Conservation (phyloP, 2,797 vertebrate species). For the Scyliorhinus canicula region DNA sequence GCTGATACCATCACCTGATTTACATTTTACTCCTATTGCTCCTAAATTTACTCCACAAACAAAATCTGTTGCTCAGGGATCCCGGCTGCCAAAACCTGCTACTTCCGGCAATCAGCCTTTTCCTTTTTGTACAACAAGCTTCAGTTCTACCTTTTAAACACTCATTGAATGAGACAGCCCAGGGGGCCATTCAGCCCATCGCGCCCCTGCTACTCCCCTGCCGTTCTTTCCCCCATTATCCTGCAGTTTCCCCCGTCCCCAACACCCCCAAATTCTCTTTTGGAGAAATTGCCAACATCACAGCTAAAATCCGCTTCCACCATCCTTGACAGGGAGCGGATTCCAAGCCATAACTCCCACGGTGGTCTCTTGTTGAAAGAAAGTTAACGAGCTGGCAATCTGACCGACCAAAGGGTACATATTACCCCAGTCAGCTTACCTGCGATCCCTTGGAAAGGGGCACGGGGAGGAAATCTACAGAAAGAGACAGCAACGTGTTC, state of each 20-base stretch:
- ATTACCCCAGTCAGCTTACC: neutral
- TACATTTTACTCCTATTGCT: too few species aligned
- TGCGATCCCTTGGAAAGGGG: neutral
- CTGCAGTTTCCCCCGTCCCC: neutral
- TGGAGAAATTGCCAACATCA: too few species aligned
- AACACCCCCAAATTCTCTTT: neutral
- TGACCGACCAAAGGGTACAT: neutral
- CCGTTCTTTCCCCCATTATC: neutral
- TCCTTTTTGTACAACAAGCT: neutral
- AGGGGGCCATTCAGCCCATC: neutral
- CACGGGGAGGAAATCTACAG: neutral
- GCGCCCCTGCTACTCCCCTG: neutral
- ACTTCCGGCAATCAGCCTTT: neutral
- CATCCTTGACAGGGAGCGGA: too few species aligned
- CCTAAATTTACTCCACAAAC: neutral
- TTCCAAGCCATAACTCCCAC: neutral
- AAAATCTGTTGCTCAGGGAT: neutral
- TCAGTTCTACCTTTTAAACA: neutral
- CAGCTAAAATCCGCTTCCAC: neutral
- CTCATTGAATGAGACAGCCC: too few species aligned
- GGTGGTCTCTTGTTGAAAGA: neutral
- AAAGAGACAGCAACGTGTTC: neutral
- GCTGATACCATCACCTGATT: neutral
- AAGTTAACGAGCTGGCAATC: neutral
- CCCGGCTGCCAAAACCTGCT: neutral